These are phyloP conservation scores for Scarus forsteni DNA, from an alignment of 2,797 vertebrate species.

Conservation along the genomic window DNA sequence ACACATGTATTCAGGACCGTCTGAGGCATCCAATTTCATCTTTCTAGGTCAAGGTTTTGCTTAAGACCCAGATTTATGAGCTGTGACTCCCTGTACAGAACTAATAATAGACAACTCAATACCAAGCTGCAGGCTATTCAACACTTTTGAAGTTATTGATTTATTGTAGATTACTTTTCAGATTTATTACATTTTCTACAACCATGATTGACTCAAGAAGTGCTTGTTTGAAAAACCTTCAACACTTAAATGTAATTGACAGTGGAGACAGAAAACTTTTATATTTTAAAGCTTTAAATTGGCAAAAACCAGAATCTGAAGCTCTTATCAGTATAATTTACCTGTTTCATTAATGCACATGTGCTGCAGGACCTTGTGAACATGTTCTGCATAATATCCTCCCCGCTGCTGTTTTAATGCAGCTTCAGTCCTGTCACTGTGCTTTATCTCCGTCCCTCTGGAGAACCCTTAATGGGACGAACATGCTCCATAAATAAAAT, in stretches of 20 bases:
- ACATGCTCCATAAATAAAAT: conserved; percentile 33
- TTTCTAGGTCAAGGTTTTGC: neutral
- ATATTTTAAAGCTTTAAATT: no score
- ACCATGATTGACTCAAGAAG: neutral
- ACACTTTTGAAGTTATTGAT: neutral
- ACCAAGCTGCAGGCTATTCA: neutral
- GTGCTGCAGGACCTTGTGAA: neutral
- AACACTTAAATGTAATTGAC: neutral
- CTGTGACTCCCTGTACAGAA: neutral
- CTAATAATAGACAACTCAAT: neutral
- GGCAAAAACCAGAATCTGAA: no score
- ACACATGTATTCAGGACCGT: no score
- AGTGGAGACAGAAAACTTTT: no score
- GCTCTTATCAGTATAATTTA: no score
- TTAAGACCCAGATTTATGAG: neutral
- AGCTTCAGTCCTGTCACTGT: neutral
- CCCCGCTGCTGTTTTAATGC: neutral
- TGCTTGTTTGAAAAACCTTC: neutral
- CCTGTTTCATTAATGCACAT: no score
- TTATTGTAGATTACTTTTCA: neutral
- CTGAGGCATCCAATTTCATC: neutral
- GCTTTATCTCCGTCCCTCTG: conserved; percentile 14
- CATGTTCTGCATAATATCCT: neutral
- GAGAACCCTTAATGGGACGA: neutral
- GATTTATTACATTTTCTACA: neutral